Conservation (phyloP, 2,888 invertebrate genomes). For the Perdita meconis region DNA sequence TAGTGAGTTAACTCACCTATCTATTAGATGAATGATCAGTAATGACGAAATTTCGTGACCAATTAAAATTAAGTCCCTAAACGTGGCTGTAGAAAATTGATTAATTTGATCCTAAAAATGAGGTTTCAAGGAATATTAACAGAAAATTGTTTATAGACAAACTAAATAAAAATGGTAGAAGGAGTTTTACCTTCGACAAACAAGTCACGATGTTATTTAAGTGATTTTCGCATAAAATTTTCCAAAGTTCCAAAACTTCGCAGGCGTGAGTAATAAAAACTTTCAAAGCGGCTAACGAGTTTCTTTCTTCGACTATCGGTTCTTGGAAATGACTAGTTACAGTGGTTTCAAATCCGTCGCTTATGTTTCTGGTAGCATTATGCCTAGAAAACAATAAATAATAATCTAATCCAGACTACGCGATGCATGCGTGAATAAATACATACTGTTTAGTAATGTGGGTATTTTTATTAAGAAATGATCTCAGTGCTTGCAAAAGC, state of each 20-base stretch:
- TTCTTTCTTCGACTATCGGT: conserved; percentile 88
- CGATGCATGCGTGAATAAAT: not conserved
- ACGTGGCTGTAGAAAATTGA: conserved; percentile 86
- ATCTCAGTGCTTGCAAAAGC: conserved; percentile 90
- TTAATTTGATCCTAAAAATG: conserved; percentile 85
- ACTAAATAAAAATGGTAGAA: not conserved
- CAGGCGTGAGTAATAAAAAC: conserved; percentile 91
- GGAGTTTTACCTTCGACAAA: conserved; percentile 86
- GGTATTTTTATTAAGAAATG: conserved; percentile 90
- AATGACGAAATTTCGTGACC: conserved; percentile 91
- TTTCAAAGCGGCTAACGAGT: conserved; percentile 91
- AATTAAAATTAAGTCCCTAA: conserved; percentile 91
- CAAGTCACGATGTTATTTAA: conserved; percentile 92
- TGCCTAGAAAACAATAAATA: conserved; percentile 69
- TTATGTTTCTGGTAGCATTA: conserved; percentile 69
- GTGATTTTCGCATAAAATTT: conserved; percentile 95
- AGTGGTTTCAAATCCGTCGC: conserved; percentile 78
- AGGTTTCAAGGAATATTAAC: conserved; percentile 13
- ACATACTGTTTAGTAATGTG: conserved; percentile 83
- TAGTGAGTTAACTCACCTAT: conserved; percentile 85
- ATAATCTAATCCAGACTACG: conserved; percentile 59
- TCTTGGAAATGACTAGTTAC: conserved; percentile 78
- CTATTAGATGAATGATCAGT: conserved; percentile 93
- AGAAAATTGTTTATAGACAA: not conserved
- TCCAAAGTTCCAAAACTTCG: conserved; percentile 97